These are phyloP conservation scores for Fopius arisanus DNA, from an alignment of 1,140 invertebrate genomes.

Conservation along the genomic window DNA sequence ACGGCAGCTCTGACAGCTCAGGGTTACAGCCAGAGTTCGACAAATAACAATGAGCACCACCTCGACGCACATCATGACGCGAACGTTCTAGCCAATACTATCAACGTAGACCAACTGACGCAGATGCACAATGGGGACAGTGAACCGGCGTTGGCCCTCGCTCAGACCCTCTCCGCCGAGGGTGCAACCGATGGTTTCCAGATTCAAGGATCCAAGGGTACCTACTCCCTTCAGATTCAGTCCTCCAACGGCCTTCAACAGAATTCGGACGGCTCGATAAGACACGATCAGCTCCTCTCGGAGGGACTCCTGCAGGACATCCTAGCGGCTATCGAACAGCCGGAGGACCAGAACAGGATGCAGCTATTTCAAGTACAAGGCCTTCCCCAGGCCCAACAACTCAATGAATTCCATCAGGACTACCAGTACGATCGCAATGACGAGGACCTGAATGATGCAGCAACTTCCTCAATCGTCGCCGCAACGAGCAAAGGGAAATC, in stretches of 20 bases:
- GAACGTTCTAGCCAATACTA: constrained; percentile 43
- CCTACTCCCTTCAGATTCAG: constrained; percentile 79
- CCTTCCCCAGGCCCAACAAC: constrained; percentile 38
- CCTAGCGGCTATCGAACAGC: constrained; percentile 76
- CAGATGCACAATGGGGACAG: constrained; percentile 45
- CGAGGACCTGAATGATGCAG: not conserved
- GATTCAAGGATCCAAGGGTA: constrained; percentile 69
- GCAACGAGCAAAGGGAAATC: not conserved
- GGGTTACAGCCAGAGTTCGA: constrained; percentile 35
- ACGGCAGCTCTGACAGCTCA: constrained; percentile 45
- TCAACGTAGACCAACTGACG: constrained; percentile 46
- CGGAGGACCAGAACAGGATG: constrained; percentile 45
- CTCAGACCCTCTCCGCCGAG: constrained; percentile 41
- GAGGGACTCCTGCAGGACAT: constrained; percentile 82
- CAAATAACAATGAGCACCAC: not conserved
- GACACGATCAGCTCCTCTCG: constrained; percentile 78
- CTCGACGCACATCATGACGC: not conserved
- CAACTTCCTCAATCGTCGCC: not conserved
- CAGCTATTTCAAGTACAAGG: constrained; percentile 48
- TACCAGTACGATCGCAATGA: constrained; percentile 45
- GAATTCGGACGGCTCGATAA: constrained; percentile 61
- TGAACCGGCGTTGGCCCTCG: constrained; percentile 47
- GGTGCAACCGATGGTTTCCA: constrained; percentile 66
- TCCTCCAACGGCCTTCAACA: constrained; percentile 63
- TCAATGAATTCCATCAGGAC: constrained; percentile 4